Evolutionary conservation across 2,888 invertebrate genomes (phyloP).

Genomic region (Hemithea aestivaria): DNA sequence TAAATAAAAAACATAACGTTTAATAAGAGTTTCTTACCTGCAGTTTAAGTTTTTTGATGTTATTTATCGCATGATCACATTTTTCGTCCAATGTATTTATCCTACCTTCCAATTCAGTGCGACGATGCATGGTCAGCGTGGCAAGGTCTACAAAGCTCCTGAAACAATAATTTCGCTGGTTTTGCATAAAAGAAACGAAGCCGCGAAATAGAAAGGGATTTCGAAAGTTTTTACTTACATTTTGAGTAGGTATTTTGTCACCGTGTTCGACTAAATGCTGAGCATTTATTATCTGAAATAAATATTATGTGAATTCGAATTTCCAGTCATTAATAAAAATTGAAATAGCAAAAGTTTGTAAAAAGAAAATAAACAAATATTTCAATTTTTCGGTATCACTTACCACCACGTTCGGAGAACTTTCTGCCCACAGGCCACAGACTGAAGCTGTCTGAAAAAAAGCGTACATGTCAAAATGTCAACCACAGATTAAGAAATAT

Average conservation of each 20-base stretch:
- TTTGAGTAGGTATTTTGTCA: slow-evolving; percentile 14
- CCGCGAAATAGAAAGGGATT: slow-evolving; percentile 25
- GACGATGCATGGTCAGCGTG: slow-evolving; percentile 58
- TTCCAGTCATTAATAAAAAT: too few relatives aligned
- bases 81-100: slow-evolving; percentile 51
- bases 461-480: too few relatives aligned
- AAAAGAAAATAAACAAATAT: too few relatives aligned
- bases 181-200: not conserved
- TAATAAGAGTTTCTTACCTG: too few relatives aligned
- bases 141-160: slow-evolving; percentile 70
- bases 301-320: too few relatives aligned
- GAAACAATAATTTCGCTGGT: slow-evolving; percentile 23
- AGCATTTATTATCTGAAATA: not conserved
- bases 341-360: too few relatives aligned
- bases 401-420: too few relatives aligned
- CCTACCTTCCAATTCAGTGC: slow-evolving; percentile 61
- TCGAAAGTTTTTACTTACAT: slow-evolving; percentile 34
- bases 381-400: too few relatives aligned
- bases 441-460: too few relatives aligned
- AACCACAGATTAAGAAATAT: too few relatives aligned
- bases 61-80: slow-evolving; percentile 56
- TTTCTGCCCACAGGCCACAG: too few relatives aligned
- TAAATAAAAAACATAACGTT: too few relatives aligned
- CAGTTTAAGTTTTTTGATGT: slow-evolving; percentile 56
- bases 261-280: not conserved